phyloP scores from a whole-genome alignment of 2,888 invertebrate species.

The Gnatocerus cornutus region DNA sequence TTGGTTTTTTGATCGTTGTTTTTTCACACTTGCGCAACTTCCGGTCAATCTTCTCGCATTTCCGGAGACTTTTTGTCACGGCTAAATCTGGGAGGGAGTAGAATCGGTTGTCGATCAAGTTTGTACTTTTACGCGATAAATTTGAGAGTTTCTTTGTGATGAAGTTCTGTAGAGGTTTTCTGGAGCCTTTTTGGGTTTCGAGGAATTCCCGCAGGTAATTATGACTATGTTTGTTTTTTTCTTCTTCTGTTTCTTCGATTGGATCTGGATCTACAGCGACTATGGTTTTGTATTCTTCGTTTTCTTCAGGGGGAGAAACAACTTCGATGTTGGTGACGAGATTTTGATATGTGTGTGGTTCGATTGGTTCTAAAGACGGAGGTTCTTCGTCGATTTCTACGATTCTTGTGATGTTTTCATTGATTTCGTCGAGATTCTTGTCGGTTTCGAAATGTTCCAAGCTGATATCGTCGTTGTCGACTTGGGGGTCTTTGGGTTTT shows the following conservation, averaged over 20 bases:
- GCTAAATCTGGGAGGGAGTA: slow-evolving; percentile 82
- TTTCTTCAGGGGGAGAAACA: slow-evolving; percentile 57
- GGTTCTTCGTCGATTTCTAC: slow-evolving; percentile 43
- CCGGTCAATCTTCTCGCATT: slow-evolving; percentile 82
- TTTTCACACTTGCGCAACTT: slow-evolving; percentile 75
- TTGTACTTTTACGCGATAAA: slow-evolving; percentile 65
- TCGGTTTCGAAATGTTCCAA: slow-evolving; percentile 61
- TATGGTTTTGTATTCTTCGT: slow-evolving; percentile 66
- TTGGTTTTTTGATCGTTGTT: slow-evolving; percentile 52
- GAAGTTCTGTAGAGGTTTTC: slow-evolving; percentile 69
- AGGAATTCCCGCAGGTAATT: slow-evolving; percentile 69
- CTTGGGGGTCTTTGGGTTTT: slow-evolving; percentile 24
- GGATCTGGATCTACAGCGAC: slow-evolving; percentile 61
- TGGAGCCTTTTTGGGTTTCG: slow-evolving; percentile 69
- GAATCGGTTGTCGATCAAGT: slow-evolving; percentile 79
- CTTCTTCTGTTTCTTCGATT: slow-evolving; percentile 55
- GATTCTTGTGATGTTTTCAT: slow-evolving; percentile 60
- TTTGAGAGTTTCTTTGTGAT: slow-evolving; percentile 68
- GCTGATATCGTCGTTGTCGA: slow-evolving; percentile 51
- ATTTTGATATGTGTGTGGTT: slow-evolving; percentile 30
- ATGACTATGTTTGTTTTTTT: slow-evolving; percentile 66
- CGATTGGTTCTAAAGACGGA: slow-evolving; percentile 9
- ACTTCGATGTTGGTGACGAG: slow-evolving; percentile 42
- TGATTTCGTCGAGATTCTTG: slow-evolving; percentile 65
- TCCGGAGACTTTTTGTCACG: slow-evolving; percentile 80